Evolutionary conservation across 2,113 vertebrate species (phyloP), one percentile per base, ranked within the genome.

Genomic region (Xiphorhynchus elegans): DNA sequence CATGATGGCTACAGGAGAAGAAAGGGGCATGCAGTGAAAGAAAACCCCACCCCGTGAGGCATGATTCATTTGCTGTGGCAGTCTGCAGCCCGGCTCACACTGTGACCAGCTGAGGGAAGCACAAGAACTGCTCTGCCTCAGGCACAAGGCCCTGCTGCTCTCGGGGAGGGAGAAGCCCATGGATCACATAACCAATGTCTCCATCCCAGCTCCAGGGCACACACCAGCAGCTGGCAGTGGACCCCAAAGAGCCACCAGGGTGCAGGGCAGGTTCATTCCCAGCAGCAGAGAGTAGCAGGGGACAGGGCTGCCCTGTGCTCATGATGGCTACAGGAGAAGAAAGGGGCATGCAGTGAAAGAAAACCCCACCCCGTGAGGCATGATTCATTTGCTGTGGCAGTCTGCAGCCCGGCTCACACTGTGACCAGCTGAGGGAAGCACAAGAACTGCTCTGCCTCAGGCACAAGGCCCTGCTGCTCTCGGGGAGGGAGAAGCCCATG

Each of bases 251-350:
- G 20, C 12, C 35, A 23, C 24, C 23, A 28, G 3, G 6, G 35
- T 39, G 39, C 50, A 46, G 47, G 31, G 47, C 55, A 59, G 37
- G 18, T 52, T 70, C 40, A 49, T 55, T 24, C 62, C 35, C 33
- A 31, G 3, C 19, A 76, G 35, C 8, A 62, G 60, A 18, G 25
- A 28, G 37, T 40, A 13, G 28, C 13, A 66, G 28, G 26, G 40
- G 39, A 16, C 60, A 28, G 37, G n/a, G 59, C 25, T 44, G 17
- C 26, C 25, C 47, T 0, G 2, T 10, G 46, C 95, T 95, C 56
- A 99, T 82, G 26, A 99, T 4, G 14, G 82, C 99, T 99, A 89
- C 7, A 94, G 69, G n/a, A 79, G 9, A 64, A 78, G 21, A 53
- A 56, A 84, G 7, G 59, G 77, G 80, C 11, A 13, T 6, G 6